Evolutionary conservation across 1,140 invertebrate species (phyloP).

Genomic region (Stegodyphus dumicola): DNA sequence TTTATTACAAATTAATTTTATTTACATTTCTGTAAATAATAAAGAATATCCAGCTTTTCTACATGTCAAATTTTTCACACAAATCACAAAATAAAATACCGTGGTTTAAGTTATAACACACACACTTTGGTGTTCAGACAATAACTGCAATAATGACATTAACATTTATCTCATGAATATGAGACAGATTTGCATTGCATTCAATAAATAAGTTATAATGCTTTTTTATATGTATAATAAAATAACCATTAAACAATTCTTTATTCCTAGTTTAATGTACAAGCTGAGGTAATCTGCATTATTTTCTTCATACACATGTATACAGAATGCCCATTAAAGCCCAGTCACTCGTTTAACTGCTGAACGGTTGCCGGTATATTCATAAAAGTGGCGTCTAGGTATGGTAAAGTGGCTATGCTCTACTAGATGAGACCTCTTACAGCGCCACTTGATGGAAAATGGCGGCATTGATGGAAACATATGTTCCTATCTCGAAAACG

Average conservation of each 20-base stretch:
- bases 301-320: too few species aligned
- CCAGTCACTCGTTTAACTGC: too few species aligned
- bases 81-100: background rate
- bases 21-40: background rate
- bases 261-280: too few species aligned
- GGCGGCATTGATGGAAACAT: too few species aligned
- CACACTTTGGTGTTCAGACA: background rate
- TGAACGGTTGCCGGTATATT: too few species aligned
- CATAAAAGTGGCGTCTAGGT: too few species aligned
- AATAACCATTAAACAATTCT: background rate
- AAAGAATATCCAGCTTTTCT: background rate
- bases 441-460: too few species aligned
- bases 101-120: background rate
- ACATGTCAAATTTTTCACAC: background rate
- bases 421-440: too few species aligned
- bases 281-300: too few species aligned
- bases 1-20: conserved; percentile 3
- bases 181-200: background rate
- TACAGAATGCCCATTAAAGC: too few species aligned
- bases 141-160: background rate
- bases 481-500: too few species aligned
- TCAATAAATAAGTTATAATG: background rate
- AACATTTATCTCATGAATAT: background rate
- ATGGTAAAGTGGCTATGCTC: too few species aligned
- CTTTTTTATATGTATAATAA: background rate